A percentile compares a stretch with the other conserved stretches of the same genome.
phyloP scores from a whole-genome alignment of 2,888 invertebrate genomes.

The Aporophyla nigra region DNA sequence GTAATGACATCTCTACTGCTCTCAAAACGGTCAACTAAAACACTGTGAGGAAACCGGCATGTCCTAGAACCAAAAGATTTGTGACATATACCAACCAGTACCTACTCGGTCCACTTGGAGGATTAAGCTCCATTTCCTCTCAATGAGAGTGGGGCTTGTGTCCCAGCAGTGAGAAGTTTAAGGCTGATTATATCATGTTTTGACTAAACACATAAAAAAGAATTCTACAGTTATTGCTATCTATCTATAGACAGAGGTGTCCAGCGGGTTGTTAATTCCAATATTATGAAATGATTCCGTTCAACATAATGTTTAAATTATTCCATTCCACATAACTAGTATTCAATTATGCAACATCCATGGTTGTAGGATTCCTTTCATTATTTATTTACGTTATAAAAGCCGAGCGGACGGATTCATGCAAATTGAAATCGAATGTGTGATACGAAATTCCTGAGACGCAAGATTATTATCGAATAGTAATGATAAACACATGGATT shows the following conservation, averaged over 20 bases:
- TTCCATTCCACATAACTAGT: conserved; percentile 33
- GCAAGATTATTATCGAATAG: neutral
- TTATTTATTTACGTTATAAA: conserved; percentile 30
- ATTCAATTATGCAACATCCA: conserved; percentile 32
- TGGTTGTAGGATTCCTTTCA: conserved; percentile 11
- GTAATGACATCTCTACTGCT: too few species aligned
- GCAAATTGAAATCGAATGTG: conserved; percentile 34
- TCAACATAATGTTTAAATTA: conserved; percentile 23
- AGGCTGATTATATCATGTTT: too few species aligned
- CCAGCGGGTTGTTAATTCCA: neutral
- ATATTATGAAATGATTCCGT: conserved; percentile 30
- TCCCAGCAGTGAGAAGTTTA: too few species aligned
- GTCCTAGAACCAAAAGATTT: too few species aligned
- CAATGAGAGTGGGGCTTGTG: too few species aligned
- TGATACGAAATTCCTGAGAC: neutral
- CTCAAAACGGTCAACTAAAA: too few species aligned
- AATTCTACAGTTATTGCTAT: neutral
- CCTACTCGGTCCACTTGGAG: too few species aligned
- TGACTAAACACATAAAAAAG: neutral
- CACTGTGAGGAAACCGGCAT: too few species aligned
- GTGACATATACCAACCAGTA: too few species aligned
- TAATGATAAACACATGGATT: neutral
- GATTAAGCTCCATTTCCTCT: too few species aligned
- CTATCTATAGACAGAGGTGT: neutral
- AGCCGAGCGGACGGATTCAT: neutral